Base-by-base conservation (phyloP, 2,797 vertebrate genomes). In the Ciconia nigra region DNA sequence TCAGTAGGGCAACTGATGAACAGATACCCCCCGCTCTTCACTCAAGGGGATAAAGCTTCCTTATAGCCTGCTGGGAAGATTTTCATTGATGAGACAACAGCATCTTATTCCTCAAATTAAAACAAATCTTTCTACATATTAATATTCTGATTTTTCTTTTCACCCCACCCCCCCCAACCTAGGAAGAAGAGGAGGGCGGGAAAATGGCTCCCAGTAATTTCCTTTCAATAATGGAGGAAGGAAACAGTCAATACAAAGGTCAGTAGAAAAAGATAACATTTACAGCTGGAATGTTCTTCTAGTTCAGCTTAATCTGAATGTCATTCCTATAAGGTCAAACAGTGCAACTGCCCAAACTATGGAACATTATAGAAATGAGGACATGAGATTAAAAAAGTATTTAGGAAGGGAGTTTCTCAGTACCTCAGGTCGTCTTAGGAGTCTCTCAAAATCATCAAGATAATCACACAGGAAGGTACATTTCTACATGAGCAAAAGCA, bases 191-290 rank as follows among this genome's bases (percentile, higher is more conserved):
- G 0, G 95, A 98, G 31, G 97, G 96, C 16, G 99, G 99, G 99
- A 99, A 98, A 96, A 98, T 99, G 98, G 77, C 96, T 59, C 98
- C 98, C 1, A 99, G 99, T 92, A 97, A 98, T 59, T 99, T 99
- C 97, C 97, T 99, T 42, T 93, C 95, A 1, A 93, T 95, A 2
- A 87, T 99, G 93, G 92, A 98, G 83, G 98, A 99, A 96, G 98
- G 98, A 97, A 97, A 88, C 93, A 97, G 94, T 49, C 78, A 95
- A 42, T 99, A 98, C 94, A 98, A 98, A 98, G 98, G 99, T 99
- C 89, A 98, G 98, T 98, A 46, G 33, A 2, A 39, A 62, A 54
- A 72, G 39, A 33, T 10, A 20, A 17, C 88, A 79, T 13, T 76
- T 82, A 33, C 78, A 58, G 37, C 54, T 57, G 47, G 41, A 76